A percentile compares a stretch with the other conserved stretches of the same genome.
Evolutionary conservation across 2,888 invertebrate species (phyloP).

Genomic region (Smittia aterrima): DNA sequence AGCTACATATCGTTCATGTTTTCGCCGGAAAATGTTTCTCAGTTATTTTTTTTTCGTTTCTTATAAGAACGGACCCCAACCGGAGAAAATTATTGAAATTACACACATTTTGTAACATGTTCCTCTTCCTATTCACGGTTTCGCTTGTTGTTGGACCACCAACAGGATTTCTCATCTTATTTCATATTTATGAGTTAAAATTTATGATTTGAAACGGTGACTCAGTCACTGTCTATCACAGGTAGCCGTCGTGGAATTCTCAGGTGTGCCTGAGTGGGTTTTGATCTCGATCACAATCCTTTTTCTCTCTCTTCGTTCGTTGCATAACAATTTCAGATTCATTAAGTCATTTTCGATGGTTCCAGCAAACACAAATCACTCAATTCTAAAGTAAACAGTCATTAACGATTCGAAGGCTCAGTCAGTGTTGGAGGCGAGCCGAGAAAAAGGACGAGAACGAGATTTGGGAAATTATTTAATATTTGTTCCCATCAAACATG

Average conservation of each 20-base stretch:
- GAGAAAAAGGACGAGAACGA: not conserved
- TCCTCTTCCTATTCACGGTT: not conserved
- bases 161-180: not conserved
- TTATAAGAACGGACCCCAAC: not conserved
- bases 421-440: not conserved
- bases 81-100: constrained; percentile 16
- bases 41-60: no score
- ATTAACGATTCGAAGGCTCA: constrained; percentile 20
- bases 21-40: not conserved
- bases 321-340: constrained; percentile 9
- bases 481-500: constrained; percentile 35
- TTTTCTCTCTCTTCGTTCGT: no score
- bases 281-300: not conserved
- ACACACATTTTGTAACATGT: not conserved
- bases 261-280: not conserved
- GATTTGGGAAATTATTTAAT: constrained; percentile 8
- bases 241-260: not conserved
- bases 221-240: not conserved
- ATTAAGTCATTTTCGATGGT: constrained; percentile 37
- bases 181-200: constrained; percentile 13
- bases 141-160: not conserved
- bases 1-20: not conserved
- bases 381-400: constrained; percentile 37
- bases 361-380: constrained; percentile 34
- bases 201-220: constrained; percentile 5